A percentile compares a stretch with the other conserved stretches of the same genome.
Evolutionary conservation across 1,140 invertebrate genomes (phyloP).

Genomic region (Elymnias hypermnestra): DNA sequence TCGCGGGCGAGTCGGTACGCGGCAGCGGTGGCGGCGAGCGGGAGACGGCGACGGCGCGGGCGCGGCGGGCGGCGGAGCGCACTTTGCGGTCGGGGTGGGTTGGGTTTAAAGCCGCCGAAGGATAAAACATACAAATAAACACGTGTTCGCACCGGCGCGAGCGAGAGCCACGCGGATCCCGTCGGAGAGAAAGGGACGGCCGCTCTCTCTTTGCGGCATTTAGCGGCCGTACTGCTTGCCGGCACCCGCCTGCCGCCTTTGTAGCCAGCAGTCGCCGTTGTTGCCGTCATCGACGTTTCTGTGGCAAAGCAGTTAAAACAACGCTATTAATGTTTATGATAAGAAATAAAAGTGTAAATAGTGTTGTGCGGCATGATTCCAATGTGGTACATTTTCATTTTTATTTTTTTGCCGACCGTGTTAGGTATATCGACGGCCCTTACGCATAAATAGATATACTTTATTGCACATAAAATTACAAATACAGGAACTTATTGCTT

Average conservation of each 20-base stretch:
- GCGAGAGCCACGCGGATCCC: slow-evolving; percentile 51
- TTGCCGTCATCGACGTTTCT: slow-evolving; percentile 14
- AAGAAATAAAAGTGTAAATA: slow-evolving; percentile 8
- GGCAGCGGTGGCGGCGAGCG: slow-evolving; percentile 56
- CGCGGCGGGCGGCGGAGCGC: slow-evolving; percentile 66
- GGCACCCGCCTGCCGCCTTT: slow-evolving; percentile 41
- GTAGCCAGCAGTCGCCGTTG: slow-evolving; percentile 26
- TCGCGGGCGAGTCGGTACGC: slow-evolving; percentile 64
- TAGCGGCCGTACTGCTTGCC: slow-evolving; percentile 48
- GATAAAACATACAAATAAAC: slow-evolving; percentile 79
- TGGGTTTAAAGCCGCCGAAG: slow-evolving; percentile 77
- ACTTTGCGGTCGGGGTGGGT: slow-evolving; percentile 75
- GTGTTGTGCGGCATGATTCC: slow-evolving; percentile 7
- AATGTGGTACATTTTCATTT: background rate
- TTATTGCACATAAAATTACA: too few relatives aligned
- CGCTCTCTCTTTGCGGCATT: slow-evolving; percentile 71
- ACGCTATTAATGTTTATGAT: background rate
- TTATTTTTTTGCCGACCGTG: too few relatives aligned
- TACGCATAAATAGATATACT: too few relatives aligned
- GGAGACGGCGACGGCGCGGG: slow-evolving; percentile 66
- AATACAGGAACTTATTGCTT: too few relatives aligned
- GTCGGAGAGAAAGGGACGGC: slow-evolving; percentile 53
- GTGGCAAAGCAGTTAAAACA: background rate
- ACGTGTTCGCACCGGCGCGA: slow-evolving; percentile 76
- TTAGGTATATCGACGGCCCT: too few relatives aligned